Percentiles rank a stretch among this genome's conserved stretches.
phyloP scores from a whole-genome alignment of 1,140 invertebrate genomes.

The Neotoxoptera formosana region DNA sequence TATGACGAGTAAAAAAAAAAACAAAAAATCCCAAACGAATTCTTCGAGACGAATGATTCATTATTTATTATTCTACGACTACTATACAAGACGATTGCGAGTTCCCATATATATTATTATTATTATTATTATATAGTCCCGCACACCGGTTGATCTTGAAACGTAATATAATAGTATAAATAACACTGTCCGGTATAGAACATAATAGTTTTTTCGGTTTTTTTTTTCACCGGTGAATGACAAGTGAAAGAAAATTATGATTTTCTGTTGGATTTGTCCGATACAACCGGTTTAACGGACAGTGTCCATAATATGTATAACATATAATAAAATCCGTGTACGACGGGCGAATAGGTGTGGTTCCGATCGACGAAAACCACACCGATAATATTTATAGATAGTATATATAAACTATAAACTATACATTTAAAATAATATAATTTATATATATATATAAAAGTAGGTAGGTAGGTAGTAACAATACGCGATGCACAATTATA shows the following conservation, averaged over 20 bases:
- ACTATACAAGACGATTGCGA: background rate
- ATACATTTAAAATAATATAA: background rate
- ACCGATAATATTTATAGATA: slow-evolving; percentile 17
- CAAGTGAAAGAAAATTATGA: slow-evolving; percentile 32
- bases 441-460: too few relatives aligned
- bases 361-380: background rate
- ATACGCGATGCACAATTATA: background rate
- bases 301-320: background rate
- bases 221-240: slow-evolving; percentile 1
- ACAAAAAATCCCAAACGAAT: background rate
- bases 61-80: background rate
- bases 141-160: slow-evolving; percentile 18
- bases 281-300: slow-evolving; percentile 17
- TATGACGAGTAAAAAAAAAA: background rate
- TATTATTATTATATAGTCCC: background rate
- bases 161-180: slow-evolving; percentile 18
- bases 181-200: background rate
- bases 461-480: slow-evolving; percentile 5
- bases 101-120: background rate
- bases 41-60: background rate
- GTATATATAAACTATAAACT: background rate
- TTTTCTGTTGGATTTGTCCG: slow-evolving; percentile 11
- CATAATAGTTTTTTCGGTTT: background rate
- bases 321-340: background rate
- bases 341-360: background rate